Evolutionary conservation across 1,140 invertebrate genomes (phyloP).

Genomic region (Aphis gossypii): DNA sequence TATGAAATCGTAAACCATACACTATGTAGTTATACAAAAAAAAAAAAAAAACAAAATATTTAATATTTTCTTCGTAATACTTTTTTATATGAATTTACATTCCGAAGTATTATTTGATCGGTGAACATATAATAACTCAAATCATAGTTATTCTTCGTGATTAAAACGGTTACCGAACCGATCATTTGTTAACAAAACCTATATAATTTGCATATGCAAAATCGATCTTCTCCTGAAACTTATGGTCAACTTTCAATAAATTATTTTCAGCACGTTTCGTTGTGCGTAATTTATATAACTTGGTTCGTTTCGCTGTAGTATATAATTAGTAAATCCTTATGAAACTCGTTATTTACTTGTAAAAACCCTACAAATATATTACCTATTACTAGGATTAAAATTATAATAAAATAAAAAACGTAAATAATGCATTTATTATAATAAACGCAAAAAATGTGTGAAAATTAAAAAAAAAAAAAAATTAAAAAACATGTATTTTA

Average conservation of each 20-base stretch:
- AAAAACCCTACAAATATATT: too few species aligned
- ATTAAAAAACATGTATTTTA: background rate
- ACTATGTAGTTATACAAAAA: too few species aligned
- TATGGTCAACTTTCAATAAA: background rate
- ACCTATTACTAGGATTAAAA: too few species aligned
- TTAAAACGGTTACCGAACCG: background rate
- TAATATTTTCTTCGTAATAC: background rate
- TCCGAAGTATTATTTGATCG: background rate
- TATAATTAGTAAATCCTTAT: too few species aligned
- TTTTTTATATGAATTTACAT: background rate
- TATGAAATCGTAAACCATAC: background rate
- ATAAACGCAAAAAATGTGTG: background rate
- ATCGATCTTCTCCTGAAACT: background rate
- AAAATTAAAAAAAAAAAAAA: background rate
- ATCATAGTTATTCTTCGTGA: too few species aligned
- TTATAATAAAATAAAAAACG: too few species aligned
- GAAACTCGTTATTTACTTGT: background rate
- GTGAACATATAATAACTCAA: too few species aligned
- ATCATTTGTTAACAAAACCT: background rate
- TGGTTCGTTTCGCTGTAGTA: too few species aligned
- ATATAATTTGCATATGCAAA: accelerated
- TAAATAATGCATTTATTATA: background rate
- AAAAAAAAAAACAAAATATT: background rate
- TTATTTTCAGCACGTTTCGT: too few species aligned
- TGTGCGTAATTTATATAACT: too few species aligned